These are phyloP conservation scores for Leptosomus discolor DNA, from an alignment of 2,113 vertebrate genomes.

Conservation along the genomic window DNA sequence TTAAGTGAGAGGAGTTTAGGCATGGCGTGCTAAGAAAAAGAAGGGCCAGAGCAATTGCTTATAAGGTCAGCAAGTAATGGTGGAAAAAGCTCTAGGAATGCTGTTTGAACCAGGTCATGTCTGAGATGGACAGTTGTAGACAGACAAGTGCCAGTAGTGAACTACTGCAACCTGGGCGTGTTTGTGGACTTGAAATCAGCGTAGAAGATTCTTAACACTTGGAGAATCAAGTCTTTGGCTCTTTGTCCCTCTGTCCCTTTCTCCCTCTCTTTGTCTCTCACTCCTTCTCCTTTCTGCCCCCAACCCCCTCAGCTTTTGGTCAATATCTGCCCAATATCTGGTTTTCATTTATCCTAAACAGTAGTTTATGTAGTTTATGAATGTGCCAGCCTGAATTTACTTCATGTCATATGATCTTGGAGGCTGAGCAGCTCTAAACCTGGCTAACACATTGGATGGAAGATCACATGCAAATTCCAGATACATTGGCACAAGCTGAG, in stretches of 20 bases:
- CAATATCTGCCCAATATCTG: neutral
- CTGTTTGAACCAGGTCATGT: neutral
- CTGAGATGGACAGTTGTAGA: neutral
- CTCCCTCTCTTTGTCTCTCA: neutral
- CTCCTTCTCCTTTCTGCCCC: neutral
- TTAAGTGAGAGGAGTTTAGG: neutral
- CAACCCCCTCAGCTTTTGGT: neutral
- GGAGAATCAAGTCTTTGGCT: neutral
- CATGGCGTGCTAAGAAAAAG: neutral
- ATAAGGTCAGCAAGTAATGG: neutral
- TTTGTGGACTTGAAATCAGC: neutral
- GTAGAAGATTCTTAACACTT: neutral
- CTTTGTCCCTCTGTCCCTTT: neutral
- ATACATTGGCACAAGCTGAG: neutral
- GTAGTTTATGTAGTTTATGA: neutral
- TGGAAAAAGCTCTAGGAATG: neutral
- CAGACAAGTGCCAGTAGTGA: rapidly evolving
- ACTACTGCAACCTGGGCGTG: neutral
- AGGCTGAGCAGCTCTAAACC: neutral
- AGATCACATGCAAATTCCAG: neutral
- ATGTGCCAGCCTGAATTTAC: neutral
- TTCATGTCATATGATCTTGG: neutral
- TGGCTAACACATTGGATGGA: neutral
- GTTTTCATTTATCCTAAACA: neutral
- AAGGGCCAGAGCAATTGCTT: neutral